phyloP scores from a whole-genome alignment of 1,140 invertebrate genomes.

The Macrotrachela quadricornifera region DNA sequence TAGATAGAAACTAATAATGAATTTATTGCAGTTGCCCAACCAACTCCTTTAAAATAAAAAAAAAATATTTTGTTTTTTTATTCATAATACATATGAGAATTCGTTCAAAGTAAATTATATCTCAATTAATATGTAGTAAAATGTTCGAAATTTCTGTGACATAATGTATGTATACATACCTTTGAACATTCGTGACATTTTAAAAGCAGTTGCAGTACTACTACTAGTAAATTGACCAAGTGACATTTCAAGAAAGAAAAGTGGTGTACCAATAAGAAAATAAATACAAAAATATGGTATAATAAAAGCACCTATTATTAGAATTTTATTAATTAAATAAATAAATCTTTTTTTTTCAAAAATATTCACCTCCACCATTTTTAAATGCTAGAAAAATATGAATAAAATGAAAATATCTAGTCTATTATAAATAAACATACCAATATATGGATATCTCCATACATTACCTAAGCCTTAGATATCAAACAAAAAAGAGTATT shows the following conservation, averaged over 20 bases:
- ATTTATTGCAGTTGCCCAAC: slow-evolving; percentile 1
- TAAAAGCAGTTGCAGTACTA: slow-evolving; percentile 56
- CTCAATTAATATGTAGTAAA: slow-evolving; percentile 61
- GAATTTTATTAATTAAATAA: slow-evolving; percentile 1
- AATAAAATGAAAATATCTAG: no score
- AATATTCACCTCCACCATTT: slow-evolving; percentile 3
- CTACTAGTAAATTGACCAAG: slow-evolving; percentile 54
- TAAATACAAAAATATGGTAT: slow-evolving; percentile 42
- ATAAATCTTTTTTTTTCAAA: not conserved
- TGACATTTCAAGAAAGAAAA: slow-evolving; percentile 50
- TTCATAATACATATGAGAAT: no score
- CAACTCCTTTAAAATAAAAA: not conserved
- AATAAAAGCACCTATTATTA: slow-evolving; percentile 43
- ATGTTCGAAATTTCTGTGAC: slow-evolving; percentile 81
- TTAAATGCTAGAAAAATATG: slow-evolving; percentile 1
- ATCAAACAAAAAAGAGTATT: not conserved
- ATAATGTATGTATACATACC: slow-evolving; percentile 44
- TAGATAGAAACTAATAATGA: slow-evolving; percentile 9
- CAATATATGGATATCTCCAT: slow-evolving; percentile 7
- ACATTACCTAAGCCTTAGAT: slow-evolving; percentile 5
- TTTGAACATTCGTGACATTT: slow-evolving; percentile 54
- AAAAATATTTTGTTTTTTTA: no score
- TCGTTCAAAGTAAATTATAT: no score
- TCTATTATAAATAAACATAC: no score
- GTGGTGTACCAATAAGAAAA: slow-evolving; percentile 43